phyloP scores from a whole-genome alignment of 2,113 vertebrate genomes.

The Calyptomena viridis region DNA sequence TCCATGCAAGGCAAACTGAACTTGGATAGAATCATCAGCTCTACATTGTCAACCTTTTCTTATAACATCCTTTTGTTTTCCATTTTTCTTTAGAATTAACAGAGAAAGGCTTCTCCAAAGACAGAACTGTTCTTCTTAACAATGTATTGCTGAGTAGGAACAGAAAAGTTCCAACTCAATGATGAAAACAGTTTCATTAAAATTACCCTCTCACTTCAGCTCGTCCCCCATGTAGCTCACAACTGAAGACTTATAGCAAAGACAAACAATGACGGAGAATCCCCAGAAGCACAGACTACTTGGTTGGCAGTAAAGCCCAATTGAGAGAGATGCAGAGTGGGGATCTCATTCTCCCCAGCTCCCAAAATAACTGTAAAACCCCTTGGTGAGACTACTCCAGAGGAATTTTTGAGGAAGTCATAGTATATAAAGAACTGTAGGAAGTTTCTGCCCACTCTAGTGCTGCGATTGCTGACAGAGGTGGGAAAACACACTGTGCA shows the following conservation, averaged over 20 bases:
- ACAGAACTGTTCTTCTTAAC: not conserved
- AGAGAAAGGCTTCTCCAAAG: not conserved
- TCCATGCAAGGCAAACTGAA: not conserved
- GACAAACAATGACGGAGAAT: not conserved
- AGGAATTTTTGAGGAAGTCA: not conserved
- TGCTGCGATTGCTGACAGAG: not conserved
- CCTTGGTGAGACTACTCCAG: not conserved
- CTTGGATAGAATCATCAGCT: not conserved
- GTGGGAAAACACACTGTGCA: not conserved
- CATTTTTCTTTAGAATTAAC: not conserved
- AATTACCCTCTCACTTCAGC: not conserved
- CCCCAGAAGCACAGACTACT: not conserved
- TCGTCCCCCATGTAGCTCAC: not conserved
- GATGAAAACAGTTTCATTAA: not conserved
- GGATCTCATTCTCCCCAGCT: not conserved
- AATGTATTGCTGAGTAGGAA: not conserved
- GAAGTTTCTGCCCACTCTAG: not conserved
- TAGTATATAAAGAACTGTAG: not conserved
- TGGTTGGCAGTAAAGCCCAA: not conserved
- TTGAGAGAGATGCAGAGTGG: not conserved
- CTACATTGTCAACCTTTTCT: not conserved
- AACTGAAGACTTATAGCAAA: not conserved
- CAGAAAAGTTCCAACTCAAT: not conserved
- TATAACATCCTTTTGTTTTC: not conserved
- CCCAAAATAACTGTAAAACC: not conserved